Conservation (phyloP, 2,888 invertebrate species). For the Nemapogon koenigi region DNA sequence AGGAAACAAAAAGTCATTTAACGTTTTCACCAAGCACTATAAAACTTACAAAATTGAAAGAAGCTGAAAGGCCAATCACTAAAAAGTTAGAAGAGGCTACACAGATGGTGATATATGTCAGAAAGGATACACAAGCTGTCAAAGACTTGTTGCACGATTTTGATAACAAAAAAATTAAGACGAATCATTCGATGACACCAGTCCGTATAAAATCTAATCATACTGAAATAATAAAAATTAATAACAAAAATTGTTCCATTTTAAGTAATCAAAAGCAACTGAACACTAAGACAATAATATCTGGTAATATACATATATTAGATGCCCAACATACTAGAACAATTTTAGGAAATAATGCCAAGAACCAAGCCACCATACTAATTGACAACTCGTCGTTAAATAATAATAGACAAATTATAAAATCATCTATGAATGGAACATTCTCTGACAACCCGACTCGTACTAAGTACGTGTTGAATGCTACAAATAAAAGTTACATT, state of each 20-base stretch:
- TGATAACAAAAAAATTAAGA: slow-evolving; percentile 43
- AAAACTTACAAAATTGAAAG: slow-evolving; percentile 60
- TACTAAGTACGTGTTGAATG: slow-evolving; percentile 41
- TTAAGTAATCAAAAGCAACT: slow-evolving; percentile 52
- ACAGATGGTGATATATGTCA: slow-evolving; percentile 54
- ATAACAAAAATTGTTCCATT: slow-evolving; percentile 52
- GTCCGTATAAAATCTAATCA: slow-evolving; percentile 52
- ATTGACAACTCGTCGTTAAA: slow-evolving; percentile 55
- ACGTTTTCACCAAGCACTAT: slow-evolving; percentile 75
- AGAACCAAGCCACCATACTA: slow-evolving; percentile 54
- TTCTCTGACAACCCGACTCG: slow-evolving; percentile 27
- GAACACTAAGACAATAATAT: slow-evolving; percentile 58
- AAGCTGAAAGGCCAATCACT: slow-evolving; percentile 24
- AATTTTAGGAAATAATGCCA: slow-evolving; percentile 52
- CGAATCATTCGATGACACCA: slow-evolving; percentile 24
- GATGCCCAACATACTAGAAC: slow-evolving; percentile 58
- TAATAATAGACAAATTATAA: slow-evolving; percentile 51
- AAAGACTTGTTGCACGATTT: slow-evolving; percentile 70
- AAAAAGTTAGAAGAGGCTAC: slow-evolving; percentile 51
- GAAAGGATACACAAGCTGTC: slow-evolving; percentile 62
- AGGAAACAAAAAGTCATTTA: slow-evolving; percentile 72
- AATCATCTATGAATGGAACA: slow-evolving; percentile 46
- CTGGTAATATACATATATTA: slow-evolving; percentile 60
- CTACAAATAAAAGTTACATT: slow-evolving; percentile 45
- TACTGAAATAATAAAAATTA: slow-evolving; percentile 50